These are phyloP conservation scores for Tetraneura akinire DNA, from an alignment of 1,140 invertebrate species.

Conservation along the genomic window DNA sequence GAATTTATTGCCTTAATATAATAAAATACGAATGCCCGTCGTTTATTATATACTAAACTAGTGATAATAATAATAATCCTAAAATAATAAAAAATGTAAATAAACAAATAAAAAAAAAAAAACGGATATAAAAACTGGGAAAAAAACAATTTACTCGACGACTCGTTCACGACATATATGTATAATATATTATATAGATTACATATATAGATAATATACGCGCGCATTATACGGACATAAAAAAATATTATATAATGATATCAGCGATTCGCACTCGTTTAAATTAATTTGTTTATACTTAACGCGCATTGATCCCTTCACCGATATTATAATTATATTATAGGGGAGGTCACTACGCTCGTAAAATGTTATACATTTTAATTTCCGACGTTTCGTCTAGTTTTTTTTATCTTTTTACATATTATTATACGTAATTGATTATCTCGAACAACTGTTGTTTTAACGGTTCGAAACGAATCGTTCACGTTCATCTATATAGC, in stretches of 20 bases:
- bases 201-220: too few relatives aligned
- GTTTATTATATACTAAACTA: not conserved
- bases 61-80: not conserved
- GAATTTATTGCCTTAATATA: slow-evolving; percentile 40
- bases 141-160: not conserved
- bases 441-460: not conserved
- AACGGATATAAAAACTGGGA: not conserved
- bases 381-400: not conserved
- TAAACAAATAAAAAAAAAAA: not conserved
- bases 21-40: not conserved
- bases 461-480: not conserved
- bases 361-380: slow-evolving; percentile 23
- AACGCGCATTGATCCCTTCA: too few relatives aligned
- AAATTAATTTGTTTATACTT: not conserved
- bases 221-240: too few relatives aligned
- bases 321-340: too few relatives aligned
- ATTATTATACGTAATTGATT: not conserved
- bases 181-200: too few relatives aligned
- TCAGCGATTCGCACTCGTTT: slow-evolving; percentile 8
- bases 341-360: too few relatives aligned
- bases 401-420: slow-evolving; percentile 8
- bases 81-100: not conserved
- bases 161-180: too few relatives aligned
- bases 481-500: too few relatives aligned
- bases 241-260: too few relatives aligned